Base-by-base conservation (phyloP, 2,888 invertebrate species). In the Xanthostigma xanthostigma region DNA sequence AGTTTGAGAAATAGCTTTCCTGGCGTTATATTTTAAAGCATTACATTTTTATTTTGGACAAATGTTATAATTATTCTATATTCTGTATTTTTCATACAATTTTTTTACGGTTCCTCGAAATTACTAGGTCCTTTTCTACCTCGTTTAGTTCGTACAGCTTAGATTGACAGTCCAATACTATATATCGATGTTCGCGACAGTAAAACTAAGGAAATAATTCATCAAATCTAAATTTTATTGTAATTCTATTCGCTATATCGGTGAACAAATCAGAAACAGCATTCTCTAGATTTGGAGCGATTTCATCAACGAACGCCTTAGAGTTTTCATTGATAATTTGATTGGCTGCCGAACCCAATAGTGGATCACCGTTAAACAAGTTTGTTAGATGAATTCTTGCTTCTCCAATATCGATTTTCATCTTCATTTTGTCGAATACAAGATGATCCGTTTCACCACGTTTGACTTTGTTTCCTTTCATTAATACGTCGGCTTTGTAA, bases 221-320 rank as follows among this genome's bases (percentile, higher is more conserved):
- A 53, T 79, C 73, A 59, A 79, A 82, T 3, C 81, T 78, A 60
- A 83, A 83, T 48, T 74, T 74, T 11, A 73, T 69, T 1, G 81
- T 80, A 51, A 84, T 79, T 62, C 75, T 79, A 58, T 83, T 83
- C 1, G 83, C 78, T 59, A 81, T 78, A 53, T 76, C 75, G 1
- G 81, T 79, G 56, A 84, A 79, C 50, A 80, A 74, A 43, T 78
- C 75, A 2, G 76, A 73, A 41, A 82, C 68, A 12, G 79, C 72
- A 41, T 70, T 64, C 58, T 83, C 81, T 58, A 83, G 60, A 17
- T 75, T 76, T 8, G 83, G 83, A 53, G 71, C 73, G 54, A 84
- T 74, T 65, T 83, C 81, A 52, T 76, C 72, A n/a, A 83, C 59
- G 57, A 84, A 77, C 1, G 81, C 65, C 51, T 75, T 75, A 33